Conservation (phyloP, 2,888 invertebrate genomes). For the Panzeria rudis region DNA sequence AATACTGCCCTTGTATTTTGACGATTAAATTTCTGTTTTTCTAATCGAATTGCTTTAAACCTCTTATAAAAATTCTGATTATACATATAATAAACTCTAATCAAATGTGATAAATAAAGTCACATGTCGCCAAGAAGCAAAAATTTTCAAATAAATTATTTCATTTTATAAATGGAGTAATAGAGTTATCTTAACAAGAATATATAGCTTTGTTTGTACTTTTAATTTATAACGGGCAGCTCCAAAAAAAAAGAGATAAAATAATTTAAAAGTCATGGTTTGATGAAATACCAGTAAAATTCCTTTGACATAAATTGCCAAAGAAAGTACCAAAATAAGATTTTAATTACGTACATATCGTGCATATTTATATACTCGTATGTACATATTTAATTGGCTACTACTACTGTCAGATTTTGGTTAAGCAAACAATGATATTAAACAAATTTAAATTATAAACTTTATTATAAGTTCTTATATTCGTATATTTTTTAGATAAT, state of each 20-base stretch:
- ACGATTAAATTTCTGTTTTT: neutral
- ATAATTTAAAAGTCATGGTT: neutral
- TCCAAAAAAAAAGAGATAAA: neutral
- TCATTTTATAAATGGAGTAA: neutral
- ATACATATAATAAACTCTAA: neutral
- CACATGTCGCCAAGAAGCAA: slow-evolving; percentile 9
- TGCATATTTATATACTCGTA: slow-evolving; percentile 13
- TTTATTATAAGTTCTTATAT: neutral
- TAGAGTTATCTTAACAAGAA: slow-evolving; percentile 21
- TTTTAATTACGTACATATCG: neutral
- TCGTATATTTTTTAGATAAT: neutral
- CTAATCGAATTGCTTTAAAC: neutral
- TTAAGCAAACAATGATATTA: neutral
- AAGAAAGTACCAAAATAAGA: neutral
- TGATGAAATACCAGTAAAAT: neutral
- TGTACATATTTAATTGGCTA: neutral
- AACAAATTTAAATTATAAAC: neutral
- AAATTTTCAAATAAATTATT: neutral
- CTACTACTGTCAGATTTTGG: neutral
- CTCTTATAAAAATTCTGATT: slow-evolving; percentile 8
- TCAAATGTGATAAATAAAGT: neutral
- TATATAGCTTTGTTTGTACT: neutral
- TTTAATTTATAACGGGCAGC: neutral
- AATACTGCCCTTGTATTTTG: neutral
- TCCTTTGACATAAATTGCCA: neutral